Conservation (phyloP, 2,888 invertebrate species). For the Trachelus tabidus region DNA sequence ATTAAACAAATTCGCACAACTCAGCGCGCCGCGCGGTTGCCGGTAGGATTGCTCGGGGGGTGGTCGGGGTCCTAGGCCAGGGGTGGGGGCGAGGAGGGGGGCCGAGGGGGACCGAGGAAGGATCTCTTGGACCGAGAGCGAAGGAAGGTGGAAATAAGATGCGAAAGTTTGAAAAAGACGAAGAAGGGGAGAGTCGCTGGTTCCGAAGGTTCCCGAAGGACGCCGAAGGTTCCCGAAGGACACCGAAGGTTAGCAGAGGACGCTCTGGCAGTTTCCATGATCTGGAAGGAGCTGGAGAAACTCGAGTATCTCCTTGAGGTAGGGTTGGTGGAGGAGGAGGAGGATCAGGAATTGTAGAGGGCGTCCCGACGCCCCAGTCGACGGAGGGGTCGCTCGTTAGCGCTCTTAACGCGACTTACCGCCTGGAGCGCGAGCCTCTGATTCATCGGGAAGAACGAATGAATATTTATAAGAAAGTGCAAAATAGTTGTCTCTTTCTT, state of each 20-base stretch:
- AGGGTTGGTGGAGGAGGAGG: slow-evolving; percentile 12
- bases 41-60: slow-evolving; percentile 45
- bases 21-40: slow-evolving; percentile 51
- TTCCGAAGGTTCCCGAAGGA: slow-evolving; percentile 9
- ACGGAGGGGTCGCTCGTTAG: slow-evolving; percentile 63
- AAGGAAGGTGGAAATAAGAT: slow-evolving; percentile 21
- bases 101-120: neutral
- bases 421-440: slow-evolving; percentile 59
- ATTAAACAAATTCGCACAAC: slow-evolving; percentile 66
- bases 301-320: neutral
- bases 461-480: slow-evolving; percentile 66
- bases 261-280: neutral
- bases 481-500: slow-evolving; percentile 52
- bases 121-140: slow-evolving; percentile 6
- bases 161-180: slow-evolving; percentile 10
- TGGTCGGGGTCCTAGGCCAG: slow-evolving; percentile 3
- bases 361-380: slow-evolving; percentile 22
- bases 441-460: slow-evolving; percentile 59
- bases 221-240: slow-evolving; percentile 8
- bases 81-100: neutral
- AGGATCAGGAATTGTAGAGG: slow-evolving; percentile 14
- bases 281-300: neutral
- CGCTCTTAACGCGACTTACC: slow-evolving; percentile 65
- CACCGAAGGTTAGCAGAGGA: slow-evolving; percentile 6
- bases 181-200: slow-evolving; percentile 16